phyloP scores from a whole-genome alignment of 2,113 vertebrate species.

The Microtus richardsoni region DNA sequence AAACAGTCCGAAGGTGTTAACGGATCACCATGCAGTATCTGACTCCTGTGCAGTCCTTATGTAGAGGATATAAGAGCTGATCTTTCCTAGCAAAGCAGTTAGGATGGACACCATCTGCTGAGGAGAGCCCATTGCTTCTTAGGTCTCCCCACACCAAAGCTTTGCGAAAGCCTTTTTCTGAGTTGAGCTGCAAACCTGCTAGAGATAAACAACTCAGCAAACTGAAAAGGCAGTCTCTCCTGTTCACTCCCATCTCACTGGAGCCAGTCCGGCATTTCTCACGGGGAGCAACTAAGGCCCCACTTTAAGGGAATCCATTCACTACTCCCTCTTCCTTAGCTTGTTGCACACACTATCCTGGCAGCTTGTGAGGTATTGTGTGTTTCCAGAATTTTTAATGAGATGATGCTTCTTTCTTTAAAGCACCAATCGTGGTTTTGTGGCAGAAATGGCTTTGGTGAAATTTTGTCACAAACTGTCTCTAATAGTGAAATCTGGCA shows the following conservation, averaged over 20 bases:
- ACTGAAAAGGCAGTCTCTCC: background rate
- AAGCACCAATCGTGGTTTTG: background rate
- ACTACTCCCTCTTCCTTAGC: background rate
- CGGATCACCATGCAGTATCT: background rate
- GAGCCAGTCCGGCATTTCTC: background rate
- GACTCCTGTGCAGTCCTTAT: conserved; percentile 16
- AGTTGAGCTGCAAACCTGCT: background rate
- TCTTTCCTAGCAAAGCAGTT: background rate
- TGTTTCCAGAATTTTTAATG: background rate
- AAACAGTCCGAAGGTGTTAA: conserved; percentile 52
- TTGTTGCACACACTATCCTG: background rate
- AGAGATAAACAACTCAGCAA: conserved; percentile 13
- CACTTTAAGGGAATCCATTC: background rate
- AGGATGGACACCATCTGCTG: background rate
- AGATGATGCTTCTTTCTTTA: background rate
- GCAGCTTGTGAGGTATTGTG: background rate
- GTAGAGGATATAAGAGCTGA: background rate
- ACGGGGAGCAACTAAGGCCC: background rate
- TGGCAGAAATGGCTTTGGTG: background rate
- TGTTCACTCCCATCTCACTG: background rate
- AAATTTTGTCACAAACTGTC: background rate
- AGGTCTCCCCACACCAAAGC: background rate
- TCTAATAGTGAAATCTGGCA: background rate
- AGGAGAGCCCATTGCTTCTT: background rate
- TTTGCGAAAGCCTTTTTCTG: conserved; percentile 12